Evolutionary conservation across 1,140 invertebrate genomes (phyloP).

Genomic region (Aphidius gifuensis): DNA sequence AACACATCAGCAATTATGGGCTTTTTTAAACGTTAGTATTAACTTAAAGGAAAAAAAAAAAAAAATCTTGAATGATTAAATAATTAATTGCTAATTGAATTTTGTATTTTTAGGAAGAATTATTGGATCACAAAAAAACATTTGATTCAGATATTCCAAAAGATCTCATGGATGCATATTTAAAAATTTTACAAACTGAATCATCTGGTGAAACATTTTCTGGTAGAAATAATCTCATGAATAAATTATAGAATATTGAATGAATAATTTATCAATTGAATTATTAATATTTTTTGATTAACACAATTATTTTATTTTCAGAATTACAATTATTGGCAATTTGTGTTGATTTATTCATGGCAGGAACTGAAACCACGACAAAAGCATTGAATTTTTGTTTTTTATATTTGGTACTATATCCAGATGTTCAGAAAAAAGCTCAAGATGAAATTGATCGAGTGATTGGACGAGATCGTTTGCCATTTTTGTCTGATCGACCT

Average conservation of each 20-base stretch:
- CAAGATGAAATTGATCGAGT: slow-evolving; percentile 77
- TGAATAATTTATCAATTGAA: background rate
- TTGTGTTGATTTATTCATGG: slow-evolving; percentile 79
- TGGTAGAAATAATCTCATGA: slow-evolving; percentile 34
- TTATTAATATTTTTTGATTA: background rate
- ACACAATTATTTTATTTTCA: slow-evolving; percentile 27
- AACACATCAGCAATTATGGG: slow-evolving; percentile 68
- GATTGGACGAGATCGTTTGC: slow-evolving; percentile 66
- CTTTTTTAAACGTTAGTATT: slow-evolving; percentile 59
- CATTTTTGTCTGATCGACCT: slow-evolving; percentile 66
- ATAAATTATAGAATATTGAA: slow-evolving; percentile 11
- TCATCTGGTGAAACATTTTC: slow-evolving; percentile 44
- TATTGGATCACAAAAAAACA: slow-evolving; percentile 70
- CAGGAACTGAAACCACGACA: slow-evolving; percentile 78
- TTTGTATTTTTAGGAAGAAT: slow-evolving; percentile 57
- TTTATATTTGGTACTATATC: slow-evolving; percentile 73
- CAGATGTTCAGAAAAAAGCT: slow-evolving; percentile 75
- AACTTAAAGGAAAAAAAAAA: background rate
- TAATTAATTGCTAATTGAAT: slow-evolving; percentile 13
- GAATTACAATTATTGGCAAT: slow-evolving; percentile 72
- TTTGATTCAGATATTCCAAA: slow-evolving; percentile 63
- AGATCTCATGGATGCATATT: slow-evolving; percentile 84
- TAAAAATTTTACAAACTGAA: slow-evolving; percentile 62
- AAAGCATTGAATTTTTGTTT: slow-evolving; percentile 75
- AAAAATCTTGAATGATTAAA: background rate